Base-by-base conservation (phyloP, 1,140 invertebrate genomes). In the Eubasilissa regina region DNA sequence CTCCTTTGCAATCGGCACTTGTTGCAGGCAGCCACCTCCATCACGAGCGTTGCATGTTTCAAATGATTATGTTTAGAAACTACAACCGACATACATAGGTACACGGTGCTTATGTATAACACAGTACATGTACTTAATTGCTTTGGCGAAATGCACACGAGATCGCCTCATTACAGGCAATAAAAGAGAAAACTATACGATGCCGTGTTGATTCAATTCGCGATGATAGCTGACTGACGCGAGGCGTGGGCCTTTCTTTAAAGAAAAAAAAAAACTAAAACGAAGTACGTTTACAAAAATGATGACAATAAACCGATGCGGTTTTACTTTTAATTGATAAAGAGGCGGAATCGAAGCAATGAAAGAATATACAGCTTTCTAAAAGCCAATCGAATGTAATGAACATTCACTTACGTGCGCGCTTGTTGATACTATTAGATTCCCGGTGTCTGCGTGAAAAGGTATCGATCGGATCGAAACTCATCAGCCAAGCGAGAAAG, bases 321-420 rank as follows among this genome's bases (percentile, higher is more conserved):
- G 25, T 35, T 35, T 35, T 6, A 6, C 25, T 1, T 35, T 1
- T 35, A 6, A 35, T 35, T 35, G 25, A 35, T 35, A 35, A n/a
- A n/a, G n/a, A n/a, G 17, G 17, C 17, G 51, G 51, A 55, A 13
- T 55, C 17, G 51, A 55, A 45, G 35, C 35, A n/a, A 35, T 6
- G 43, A 45, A 66, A 66, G 44, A 66, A 64, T 9, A 8, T 7
- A 7, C 35, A 35, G 25, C 62, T 66, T 66, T 66, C 62, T 66
- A 66, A 66, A 66, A 66, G 15, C 10, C 62, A 66, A 10, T 35
- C 15, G 35, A 66, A 12, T 15, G 15, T 47, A 17, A 66, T 17
- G 17, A 3, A 21, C 55, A 58, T 15, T 9, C 55, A 58, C 12
- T 15, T 21, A 58, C 53, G 15, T 19, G 53, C 6, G 53, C 15